phyloP scores from a whole-genome alignment of 2,113 vertebrate genomes.

The Osmerus mordax region DNA sequence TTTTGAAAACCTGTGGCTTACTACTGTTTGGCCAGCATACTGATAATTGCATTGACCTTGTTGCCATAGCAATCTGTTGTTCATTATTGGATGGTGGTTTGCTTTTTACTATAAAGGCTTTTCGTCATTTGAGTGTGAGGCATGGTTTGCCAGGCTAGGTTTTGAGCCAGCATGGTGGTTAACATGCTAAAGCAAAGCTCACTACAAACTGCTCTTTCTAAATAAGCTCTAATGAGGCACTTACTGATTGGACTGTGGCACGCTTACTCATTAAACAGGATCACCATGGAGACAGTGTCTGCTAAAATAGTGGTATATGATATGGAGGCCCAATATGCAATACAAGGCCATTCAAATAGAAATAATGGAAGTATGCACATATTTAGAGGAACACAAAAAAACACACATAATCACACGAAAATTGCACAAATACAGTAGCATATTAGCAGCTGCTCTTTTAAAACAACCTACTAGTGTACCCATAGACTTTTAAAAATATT shows the following conservation, averaged over 20 bases:
- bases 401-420: too few species aligned
- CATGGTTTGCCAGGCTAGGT: constrained; percentile 19
- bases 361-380: constrained; percentile 4
- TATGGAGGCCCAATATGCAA: constrained; percentile 31
- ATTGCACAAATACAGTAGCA: too few species aligned
- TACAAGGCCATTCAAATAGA: neutral
- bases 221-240: constrained; percentile 59
- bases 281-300: constrained; percentile 55
- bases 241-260: constrained; percentile 52
- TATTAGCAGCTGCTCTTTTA: too few species aligned
- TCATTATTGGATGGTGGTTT: constrained; percentile 48
- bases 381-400: constrained; percentile 14
- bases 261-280: constrained; percentile 42
- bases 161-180: constrained; percentile 38
- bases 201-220: constrained; percentile 50
- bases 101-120: neutral
- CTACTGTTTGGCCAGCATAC: constrained; percentile 47
- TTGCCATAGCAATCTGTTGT: constrained; percentile 57
- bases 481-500: too few species aligned
- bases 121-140: constrained; percentile 26
- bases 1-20: constrained; percentile 21
- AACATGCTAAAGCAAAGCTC: constrained; percentile 18
- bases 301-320: constrained; percentile 39
- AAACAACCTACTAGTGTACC: too few species aligned
- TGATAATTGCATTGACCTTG: constrained; percentile 48